phyloP scores from a whole-genome alignment of 2,113 vertebrate genomes.

The Albula goreensis region DNA sequence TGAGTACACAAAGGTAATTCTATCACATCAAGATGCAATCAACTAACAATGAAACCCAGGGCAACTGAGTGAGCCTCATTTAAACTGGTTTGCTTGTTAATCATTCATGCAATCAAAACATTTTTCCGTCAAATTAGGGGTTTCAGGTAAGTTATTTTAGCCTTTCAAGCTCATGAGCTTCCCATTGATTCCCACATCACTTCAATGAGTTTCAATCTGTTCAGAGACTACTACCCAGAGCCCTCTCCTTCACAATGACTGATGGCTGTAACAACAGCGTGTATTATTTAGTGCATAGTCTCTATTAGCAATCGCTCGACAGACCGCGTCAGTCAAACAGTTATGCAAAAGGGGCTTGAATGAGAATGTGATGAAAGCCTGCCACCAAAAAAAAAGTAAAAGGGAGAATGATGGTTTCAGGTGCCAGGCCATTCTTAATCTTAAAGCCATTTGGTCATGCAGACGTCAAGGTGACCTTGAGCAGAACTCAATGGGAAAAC shows the following conservation, averaged over 20 bases:
- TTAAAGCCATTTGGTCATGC: slow-evolving; percentile 25
- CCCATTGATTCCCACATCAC: no score
- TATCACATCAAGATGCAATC: no score
- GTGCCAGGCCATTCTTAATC: slow-evolving; percentile 22
- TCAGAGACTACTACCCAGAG: background rate
- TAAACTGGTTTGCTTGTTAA: background rate
- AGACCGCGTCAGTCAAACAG: slow-evolving; percentile 10
- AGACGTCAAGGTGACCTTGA: slow-evolving; percentile 47
- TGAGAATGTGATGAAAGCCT: background rate
- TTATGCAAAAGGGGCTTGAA: background rate
- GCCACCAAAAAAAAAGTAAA: background rate
- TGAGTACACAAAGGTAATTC: background rate
- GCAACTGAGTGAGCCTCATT: no score
- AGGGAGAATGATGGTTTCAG: slow-evolving; percentile 13
- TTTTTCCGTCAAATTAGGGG: background rate
- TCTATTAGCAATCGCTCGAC: background rate
- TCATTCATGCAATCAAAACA: background rate
- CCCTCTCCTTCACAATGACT: slow-evolving; percentile 15
- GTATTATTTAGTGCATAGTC: slow-evolving; percentile 19
- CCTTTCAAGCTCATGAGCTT: no score
- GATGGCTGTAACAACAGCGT: slow-evolving; percentile 9
- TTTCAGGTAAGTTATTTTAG: background rate
- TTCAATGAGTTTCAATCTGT: background rate
- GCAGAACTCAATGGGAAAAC: slow-evolving; percentile 16
- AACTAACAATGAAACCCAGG: no score